phyloP scores from a whole-genome alignment of 2,797 vertebrate genomes.

The Molossus alvarezi region DNA sequence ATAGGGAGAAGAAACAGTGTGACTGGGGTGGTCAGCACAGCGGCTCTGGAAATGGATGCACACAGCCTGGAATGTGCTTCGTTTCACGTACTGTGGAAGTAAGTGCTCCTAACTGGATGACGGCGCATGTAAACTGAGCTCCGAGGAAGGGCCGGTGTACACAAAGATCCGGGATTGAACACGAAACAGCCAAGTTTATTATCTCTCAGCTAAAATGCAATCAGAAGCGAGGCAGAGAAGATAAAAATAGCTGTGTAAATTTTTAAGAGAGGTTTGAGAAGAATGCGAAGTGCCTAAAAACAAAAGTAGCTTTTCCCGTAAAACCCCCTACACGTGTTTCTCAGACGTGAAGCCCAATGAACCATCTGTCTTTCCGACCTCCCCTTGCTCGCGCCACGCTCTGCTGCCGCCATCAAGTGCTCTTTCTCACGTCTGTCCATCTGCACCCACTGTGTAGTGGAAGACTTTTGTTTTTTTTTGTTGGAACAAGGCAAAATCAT shows the following conservation, averaged over 20 bases:
- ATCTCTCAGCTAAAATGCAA: conserved; percentile 31
- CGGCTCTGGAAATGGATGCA: not conserved
- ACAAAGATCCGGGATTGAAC: not conserved
- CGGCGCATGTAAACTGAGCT: not conserved
- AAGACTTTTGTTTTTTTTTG: conserved; percentile 27
- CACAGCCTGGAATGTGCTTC: not conserved
- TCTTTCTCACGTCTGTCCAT: conserved; percentile 23
- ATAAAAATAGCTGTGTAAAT: not conserved
- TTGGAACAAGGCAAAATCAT: conserved; percentile 64
- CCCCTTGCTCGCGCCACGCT: not conserved
- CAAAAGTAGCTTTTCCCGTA: not conserved
- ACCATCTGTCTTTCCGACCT: conserved; percentile 25
- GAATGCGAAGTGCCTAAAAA: conserved; percentile 1
- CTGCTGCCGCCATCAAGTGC: not conserved
- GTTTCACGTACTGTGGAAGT: not conserved
- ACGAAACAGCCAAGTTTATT: not conserved
- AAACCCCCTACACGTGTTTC: not conserved
- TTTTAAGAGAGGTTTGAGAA: conserved; percentile 4
- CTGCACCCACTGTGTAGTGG: not conserved
- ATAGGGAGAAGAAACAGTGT: not conserved
- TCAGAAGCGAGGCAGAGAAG: not conserved
- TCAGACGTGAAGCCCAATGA: not conserved
- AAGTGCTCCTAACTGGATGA: not conserved
- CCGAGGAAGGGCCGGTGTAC: not conserved
- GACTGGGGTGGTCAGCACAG: not conserved